Conservation (phyloP, 1,140 invertebrate species). For the Apis cerana region DNA sequence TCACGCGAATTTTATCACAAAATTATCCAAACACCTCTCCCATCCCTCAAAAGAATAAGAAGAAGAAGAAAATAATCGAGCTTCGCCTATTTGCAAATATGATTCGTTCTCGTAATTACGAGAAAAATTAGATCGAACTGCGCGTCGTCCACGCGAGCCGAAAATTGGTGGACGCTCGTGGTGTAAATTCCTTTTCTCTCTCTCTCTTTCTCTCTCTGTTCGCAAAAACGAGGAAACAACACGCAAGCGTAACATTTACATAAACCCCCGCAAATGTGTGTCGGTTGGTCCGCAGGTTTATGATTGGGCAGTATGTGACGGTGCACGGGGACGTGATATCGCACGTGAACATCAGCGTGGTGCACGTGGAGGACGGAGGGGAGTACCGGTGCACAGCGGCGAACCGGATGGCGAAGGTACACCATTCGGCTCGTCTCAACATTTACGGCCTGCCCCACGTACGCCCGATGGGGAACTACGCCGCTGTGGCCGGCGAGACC, state of each 20-base stretch:
- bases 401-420: constrained; percentile 89
- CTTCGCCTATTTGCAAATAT: background rate
- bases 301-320: constrained; percentile 95
- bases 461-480: constrained; percentile 94
- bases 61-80: too few relatives aligned
- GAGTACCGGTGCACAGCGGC: constrained; percentile 93
- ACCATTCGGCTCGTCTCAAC: constrained; percentile 92
- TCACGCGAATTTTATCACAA: background rate
- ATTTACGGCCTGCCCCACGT: constrained; percentile 95
- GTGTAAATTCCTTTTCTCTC: background rate
- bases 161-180: too few relatives aligned
- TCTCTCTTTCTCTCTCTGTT: too few relatives aligned
- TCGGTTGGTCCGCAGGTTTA: constrained; percentile 83
- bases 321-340: constrained; percentile 96
- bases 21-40: background rate
- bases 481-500: constrained; percentile 92
- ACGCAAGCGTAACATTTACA: background rate
- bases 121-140: background rate
- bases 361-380: constrained; percentile 94
- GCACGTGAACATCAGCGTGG: constrained; percentile 95
- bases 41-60: background rate
- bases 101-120: background rate
- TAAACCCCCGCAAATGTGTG: background rate
- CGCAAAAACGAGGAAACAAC: background rate
- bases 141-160: background rate